These are phyloP conservation scores for Erpobdella octoculata DNA, from an alignment of 2,888 invertebrate genomes.

Conservation along the genomic window DNA sequence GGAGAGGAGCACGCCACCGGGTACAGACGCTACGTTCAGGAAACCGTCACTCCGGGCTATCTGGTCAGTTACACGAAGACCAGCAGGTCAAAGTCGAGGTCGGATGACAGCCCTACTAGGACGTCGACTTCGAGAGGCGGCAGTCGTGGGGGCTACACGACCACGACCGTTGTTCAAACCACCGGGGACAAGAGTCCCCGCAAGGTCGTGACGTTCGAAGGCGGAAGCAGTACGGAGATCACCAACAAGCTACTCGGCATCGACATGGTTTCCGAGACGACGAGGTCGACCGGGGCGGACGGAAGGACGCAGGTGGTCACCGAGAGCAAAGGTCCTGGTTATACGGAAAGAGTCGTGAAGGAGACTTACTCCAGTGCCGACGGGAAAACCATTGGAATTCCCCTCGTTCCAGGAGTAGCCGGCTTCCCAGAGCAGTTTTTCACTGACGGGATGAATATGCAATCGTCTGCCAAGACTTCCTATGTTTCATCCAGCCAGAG, in stretches of 20 bases:
- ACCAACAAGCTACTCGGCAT: slow-evolving; percentile 4
- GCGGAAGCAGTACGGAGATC: not conserved
- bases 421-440: slow-evolving; percentile 17
- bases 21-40: slow-evolving; percentile 16
- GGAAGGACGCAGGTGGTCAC: slow-evolving; percentile 9
- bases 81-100: not conserved
- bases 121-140: not conserved
- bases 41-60: slow-evolving; percentile 22
- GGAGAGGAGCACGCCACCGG: not conserved
- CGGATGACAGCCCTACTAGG: not conserved
- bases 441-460: not conserved
- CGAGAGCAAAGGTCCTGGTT: slow-evolving; percentile 11
- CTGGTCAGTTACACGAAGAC: slow-evolving; percentile 20
- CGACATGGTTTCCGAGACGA: not conserved
- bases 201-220: not conserved
- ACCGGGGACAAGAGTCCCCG: slow-evolving; percentile 9
- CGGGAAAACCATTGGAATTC: slow-evolving; percentile 10
- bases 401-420: not conserved
- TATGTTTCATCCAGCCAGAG: not conserved
- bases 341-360: slow-evolving; percentile 11
- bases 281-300: not conserved
- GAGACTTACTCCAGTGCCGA: slow-evolving; percentile 12
- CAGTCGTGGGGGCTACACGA: slow-evolving; percentile 4
- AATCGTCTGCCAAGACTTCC: not conserved
- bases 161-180: slow-evolving; percentile 7